Base-by-base conservation (phyloP, 2,113 vertebrate genomes). In the Pangasianodon hypophthalmus region DNA sequence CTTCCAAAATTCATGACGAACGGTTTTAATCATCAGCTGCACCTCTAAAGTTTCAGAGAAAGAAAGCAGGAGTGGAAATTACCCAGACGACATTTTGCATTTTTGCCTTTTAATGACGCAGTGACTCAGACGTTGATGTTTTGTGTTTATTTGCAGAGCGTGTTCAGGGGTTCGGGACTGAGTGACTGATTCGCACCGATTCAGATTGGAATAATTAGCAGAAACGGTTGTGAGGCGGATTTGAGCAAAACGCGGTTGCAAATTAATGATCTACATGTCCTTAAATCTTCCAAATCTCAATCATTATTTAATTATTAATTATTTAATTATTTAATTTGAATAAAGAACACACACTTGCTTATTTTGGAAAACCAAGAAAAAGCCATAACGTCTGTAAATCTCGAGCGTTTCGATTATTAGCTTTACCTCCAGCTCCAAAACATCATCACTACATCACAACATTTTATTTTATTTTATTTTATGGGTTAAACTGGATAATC, bases 141-240 rank as follows among this genome's bases (percentile, higher is more conserved):
- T 73, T 13, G 75, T 48, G 44, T 79, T 77, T 21, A 44, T 77
- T 44, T 79, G 75, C 10, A 48, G 75, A 79, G 26, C 10, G 7
- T 46, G 1, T 24, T 46, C 19, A 4, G 71, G 8, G 71, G 41
- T 24, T 75, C 37, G 37, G 37, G 37, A 37, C 37, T 37, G 1
- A 37, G 37, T 37, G 37, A 37, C 37, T 37, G 37, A 37, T 37
- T 37, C 37, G 4, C 54, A 19, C n/a, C 89, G 93, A 94, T 90
- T 94, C 89, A 88, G 79, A 62, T 92, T 89, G 84, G 90, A 92
- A 91, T 92, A 92, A 92, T 94, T 90, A 89, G 52, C 91, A 88
- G 92, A 88, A 91, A 92, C 90, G 90, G 91, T 83, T 6, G 48
- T 90, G 91, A 92, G 89, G 93, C 67, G 83, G 67, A 29, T 90